A percentile compares a stretch with the other conserved stretches of the same genome.
These are phyloP conservation scores for Virgularia gustaviana DNA, from an alignment of 92 coral and sea anemone species.

Conservation along the genomic window DNA sequence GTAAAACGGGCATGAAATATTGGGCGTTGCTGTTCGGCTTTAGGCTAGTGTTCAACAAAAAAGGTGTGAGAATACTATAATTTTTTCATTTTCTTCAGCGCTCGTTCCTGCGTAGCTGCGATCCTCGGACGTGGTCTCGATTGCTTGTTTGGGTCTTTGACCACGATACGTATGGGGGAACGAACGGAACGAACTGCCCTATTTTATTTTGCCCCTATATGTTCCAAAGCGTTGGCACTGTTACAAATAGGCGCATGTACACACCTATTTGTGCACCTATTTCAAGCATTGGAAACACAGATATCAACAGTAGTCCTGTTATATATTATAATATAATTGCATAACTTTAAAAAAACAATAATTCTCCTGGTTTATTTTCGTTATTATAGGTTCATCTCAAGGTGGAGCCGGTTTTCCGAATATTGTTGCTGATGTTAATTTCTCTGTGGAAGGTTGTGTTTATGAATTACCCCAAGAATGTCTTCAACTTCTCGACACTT, in stretches of 20 bases:
- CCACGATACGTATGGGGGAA: too few relatives aligned
- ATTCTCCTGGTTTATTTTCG: neutral
- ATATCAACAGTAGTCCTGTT: neutral
- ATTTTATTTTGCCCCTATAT: too few relatives aligned
- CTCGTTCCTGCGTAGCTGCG: too few relatives aligned
- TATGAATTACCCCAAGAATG: constrained; percentile 66
- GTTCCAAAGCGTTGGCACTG: neutral
- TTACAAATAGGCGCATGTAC: neutral
- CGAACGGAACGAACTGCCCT: too few relatives aligned
- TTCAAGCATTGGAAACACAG: neutral
- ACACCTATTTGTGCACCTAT: neutral
- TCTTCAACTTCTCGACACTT: constrained; percentile 72
- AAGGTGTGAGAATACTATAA: constrained; percentile 49
- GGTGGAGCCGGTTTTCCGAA: constrained; percentile 90
- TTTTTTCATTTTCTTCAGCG: too few relatives aligned
- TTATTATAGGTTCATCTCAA: constrained; percentile 58
- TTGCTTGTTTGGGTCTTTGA: too few relatives aligned
- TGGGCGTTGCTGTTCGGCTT: constrained; percentile 93
- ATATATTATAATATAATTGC: neutral
- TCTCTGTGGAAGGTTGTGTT: constrained; percentile 86
- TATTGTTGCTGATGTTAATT: constrained; percentile 54
- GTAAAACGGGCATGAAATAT: constrained; percentile 63
- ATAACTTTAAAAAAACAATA: neutral
- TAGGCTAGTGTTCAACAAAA: constrained; percentile 73
- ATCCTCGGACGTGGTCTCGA: too few relatives aligned